Evolutionary conservation across 2,797 vertebrate species (phyloP), one percentile per base, ranked within the genome.

Genomic region (Hapalemur alaotrensis): DNA sequence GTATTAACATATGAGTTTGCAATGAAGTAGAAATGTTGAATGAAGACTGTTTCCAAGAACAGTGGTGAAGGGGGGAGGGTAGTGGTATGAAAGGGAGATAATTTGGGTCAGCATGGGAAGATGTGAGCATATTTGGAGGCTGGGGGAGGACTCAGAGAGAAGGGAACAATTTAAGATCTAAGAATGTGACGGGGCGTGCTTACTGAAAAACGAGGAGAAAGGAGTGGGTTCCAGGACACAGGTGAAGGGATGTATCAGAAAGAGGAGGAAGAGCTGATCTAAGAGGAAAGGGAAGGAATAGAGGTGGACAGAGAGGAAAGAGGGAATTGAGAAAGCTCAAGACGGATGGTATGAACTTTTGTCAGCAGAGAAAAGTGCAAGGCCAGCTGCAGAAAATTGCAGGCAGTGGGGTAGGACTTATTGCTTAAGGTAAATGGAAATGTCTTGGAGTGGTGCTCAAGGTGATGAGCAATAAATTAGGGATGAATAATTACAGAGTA

Each of bases 151-250:
- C n/a, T 23, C 7, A 0, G 7, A 57, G 69, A 78, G 17, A 23
- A 81, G 11, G 32, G 17, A 57, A 67, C 7, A 8, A 10, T 0
- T 12, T 17, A 57, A 57, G 22, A 38, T 20, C 4, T 32, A 25
- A 25, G 41, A 52, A 23, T 46, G 52, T 52, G 72, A 54, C 54
- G 17, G 13, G 32, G 15, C n/a, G 22, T 5, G 0, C 0, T 0
- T 10, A 93, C 52, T 0, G 43, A 46, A 80, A 52, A 76, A 1
- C 41, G 52, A 76, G 52, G 35, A 72, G 25, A 79, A 82, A 48
- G 23, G 35, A 73, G 23, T 22, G 14, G 17, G 5, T 5, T 94
- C 73, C 48, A 61, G 81, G 35, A 65, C 54, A 9, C 30, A 28
- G 5, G 28, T 0, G 9, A 73, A 46, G 52, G 3, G 3, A 30